Base-by-base conservation (phyloP, 2,113 vertebrate genomes). In the Ciconia stormi region DNA sequence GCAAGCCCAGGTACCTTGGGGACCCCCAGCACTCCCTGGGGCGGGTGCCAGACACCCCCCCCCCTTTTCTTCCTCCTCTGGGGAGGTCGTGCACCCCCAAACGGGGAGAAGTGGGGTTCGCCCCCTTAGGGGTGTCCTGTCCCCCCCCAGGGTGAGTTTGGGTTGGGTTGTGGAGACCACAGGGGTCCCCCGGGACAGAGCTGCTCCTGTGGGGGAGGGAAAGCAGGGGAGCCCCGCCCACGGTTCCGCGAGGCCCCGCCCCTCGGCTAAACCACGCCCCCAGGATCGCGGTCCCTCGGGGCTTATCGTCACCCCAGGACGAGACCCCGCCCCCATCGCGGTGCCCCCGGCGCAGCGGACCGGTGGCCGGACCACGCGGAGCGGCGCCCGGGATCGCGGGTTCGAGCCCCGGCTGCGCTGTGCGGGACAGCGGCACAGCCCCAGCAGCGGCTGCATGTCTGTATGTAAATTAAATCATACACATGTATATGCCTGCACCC, bases 381-480 rank as follows among this genome's bases (percentile, higher is more conserved):
- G 78, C 49, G 10, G n/a, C 7, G 13, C n/a, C 13, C 13, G 15
- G 34, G 38, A 5, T 13, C 6, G 12, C 8, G 19, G 34, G 63
- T 29, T 44, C 15, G 52, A 22, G 26, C 40, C 20, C 73, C n/a
- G 25, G 55, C 30, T 3, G n/a, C 9, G 50, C 66, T 3, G 30
- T 1, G 34, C 14, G 46, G 46, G 26, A 0, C 19, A 2, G 72
- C 9, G 67, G 55, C 25, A 1, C 27, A 3, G 22, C 17, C 56
- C 49, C 22, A 4, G 53, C 25, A 7, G 19, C 15, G 6, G 10
- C 34, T 0, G 29, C 47, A 1, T 0, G 61, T 2, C 0, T 5
- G 4, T 19, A 1, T 13, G 0, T 4, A 3, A 9, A 29, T 18
- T 6, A 42, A 53, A 36, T 4, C 6, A 1, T 2, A 7, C 0